Evolutionary conservation across 2,888 invertebrate species (phyloP).

Genomic region (Calameuta pallipes): DNA sequence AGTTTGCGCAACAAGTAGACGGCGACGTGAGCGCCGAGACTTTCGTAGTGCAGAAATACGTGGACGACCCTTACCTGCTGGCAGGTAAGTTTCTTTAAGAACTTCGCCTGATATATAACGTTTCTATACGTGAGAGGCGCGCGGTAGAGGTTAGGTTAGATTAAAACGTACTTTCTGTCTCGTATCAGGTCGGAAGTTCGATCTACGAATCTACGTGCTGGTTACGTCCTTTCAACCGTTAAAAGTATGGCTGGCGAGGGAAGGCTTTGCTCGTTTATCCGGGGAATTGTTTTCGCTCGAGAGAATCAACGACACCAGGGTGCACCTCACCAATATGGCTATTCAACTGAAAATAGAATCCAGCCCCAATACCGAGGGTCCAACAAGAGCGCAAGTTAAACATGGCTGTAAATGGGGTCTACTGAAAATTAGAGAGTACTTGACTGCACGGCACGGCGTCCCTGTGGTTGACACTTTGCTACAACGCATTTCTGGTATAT

Average conservation of each 20-base stretch:
- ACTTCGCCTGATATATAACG: not conserved
- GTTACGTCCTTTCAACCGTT: conserved; percentile 68
- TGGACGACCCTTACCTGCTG: conserved; percentile 72
- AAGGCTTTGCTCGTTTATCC: conserved; percentile 75
- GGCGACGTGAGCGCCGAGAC: conserved; percentile 35
- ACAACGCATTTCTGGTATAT: conserved; percentile 65
- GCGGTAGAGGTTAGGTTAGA: not conserved
- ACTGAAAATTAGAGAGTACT: conserved; percentile 68
- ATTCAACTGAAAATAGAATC: conserved; percentile 64
- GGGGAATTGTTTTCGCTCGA: conserved; percentile 70
- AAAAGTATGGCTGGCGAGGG: conserved; percentile 71
- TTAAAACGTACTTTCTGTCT: conserved; percentile 52
- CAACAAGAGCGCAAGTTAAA: conserved; percentile 21
- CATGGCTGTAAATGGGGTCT: conserved; percentile 72
- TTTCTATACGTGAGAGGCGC: not conserved
- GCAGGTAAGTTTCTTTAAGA: conserved; percentile 59
- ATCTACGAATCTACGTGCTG: conserved; percentile 72
- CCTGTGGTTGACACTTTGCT: conserved; percentile 67
- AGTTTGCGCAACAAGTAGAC: conserved; percentile 29
- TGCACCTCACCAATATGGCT: conserved; percentile 72
- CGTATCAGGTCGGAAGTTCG: conserved; percentile 72
- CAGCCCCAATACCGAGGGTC: conserved; percentile 11
- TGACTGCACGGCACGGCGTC: conserved; percentile 69
- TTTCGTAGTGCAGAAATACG: conserved; percentile 72
- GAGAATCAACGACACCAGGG: conserved; percentile 70